These are phyloP conservation scores for Acrocephalus scirpaceus DNA, from an alignment of 2,797 vertebrate species.

Conservation along the genomic window DNA sequence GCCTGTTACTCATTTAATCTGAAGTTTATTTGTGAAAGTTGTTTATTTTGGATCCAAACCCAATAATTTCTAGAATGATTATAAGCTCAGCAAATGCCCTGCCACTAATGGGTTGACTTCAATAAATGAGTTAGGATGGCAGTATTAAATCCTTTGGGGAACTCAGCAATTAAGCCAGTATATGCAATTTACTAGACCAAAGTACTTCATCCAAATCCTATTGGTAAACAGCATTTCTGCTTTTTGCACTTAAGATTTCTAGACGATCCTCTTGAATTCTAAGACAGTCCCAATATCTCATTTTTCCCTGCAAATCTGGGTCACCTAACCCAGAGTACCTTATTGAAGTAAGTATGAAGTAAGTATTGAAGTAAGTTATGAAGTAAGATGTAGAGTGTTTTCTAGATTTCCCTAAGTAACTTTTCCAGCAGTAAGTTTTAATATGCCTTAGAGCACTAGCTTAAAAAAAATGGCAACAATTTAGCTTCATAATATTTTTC, in stretches of 20 bases:
- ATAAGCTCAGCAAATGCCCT: background rate
- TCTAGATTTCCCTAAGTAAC: background rate
- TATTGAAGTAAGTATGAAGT: too few relatives aligned
- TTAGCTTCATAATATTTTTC: background rate
- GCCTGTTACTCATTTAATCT: background rate
- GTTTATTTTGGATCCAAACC: background rate
- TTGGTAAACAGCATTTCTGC: background rate
- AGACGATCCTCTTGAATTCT: background rate
- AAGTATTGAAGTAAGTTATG: too few relatives aligned
- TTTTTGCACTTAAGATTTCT: background rate
- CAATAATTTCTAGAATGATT: background rate
- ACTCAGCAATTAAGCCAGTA: background rate
- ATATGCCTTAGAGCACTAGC: background rate
- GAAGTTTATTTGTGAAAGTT: background rate
- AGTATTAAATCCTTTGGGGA: background rate
- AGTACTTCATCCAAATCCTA: constrained; percentile 3
- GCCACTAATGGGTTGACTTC: background rate
- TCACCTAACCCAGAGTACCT: background rate
- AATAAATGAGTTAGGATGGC: background rate
- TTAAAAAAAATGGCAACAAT: background rate
- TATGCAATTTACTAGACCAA: background rate
- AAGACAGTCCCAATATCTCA: background rate
- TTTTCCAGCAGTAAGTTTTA: background rate
- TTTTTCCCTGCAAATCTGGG: background rate
- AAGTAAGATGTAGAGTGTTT: background rate